Percentiles rank a stretch among this genome's conserved stretches.
phyloP scores from a whole-genome alignment of 2,113 vertebrate genomes.

The Uropsilus gracilis region DNA sequence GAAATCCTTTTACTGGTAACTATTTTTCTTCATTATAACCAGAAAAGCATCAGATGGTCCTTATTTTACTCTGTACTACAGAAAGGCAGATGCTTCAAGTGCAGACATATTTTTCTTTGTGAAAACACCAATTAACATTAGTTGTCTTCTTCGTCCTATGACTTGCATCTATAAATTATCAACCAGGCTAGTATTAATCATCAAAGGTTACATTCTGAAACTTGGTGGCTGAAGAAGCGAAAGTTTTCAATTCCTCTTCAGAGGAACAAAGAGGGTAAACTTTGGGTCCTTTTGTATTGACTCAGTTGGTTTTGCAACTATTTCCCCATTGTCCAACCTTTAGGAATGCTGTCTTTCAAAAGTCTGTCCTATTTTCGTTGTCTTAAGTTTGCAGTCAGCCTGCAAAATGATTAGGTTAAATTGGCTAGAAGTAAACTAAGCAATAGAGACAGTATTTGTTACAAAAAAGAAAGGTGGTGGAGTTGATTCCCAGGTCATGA shows the following conservation, averaged over 20 bases:
- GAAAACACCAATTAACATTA: neutral
- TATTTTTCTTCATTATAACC: neutral
- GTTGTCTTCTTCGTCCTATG: neutral
- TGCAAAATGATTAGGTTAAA: neutral
- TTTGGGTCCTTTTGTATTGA: neutral
- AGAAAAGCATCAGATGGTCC: neutral
- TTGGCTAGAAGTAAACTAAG: neutral
- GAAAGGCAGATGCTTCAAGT: neutral
- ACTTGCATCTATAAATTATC: neutral
- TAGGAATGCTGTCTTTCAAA: neutral
- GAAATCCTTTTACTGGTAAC: neutral
- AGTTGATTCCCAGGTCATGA: neutral
- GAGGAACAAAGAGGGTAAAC: neutral
- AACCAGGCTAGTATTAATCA: neutral
- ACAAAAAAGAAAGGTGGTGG: neutral
- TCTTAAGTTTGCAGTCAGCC: neutral
- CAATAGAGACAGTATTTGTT: neutral
- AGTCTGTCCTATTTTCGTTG: no score
- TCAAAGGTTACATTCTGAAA: neutral
- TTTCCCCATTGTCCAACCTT: fast-evolving
- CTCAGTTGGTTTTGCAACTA: neutral
- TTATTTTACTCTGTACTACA: neutral
- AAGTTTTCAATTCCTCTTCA: neutral
- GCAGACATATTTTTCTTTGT: neutral
- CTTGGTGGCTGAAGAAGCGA: neutral